Percentiles rank a stretch among this genome's conserved stretches.
These are phyloP conservation scores for Bugula neritina DNA, from an alignment of 2,888 invertebrate species.

Conservation along the genomic window DNA sequence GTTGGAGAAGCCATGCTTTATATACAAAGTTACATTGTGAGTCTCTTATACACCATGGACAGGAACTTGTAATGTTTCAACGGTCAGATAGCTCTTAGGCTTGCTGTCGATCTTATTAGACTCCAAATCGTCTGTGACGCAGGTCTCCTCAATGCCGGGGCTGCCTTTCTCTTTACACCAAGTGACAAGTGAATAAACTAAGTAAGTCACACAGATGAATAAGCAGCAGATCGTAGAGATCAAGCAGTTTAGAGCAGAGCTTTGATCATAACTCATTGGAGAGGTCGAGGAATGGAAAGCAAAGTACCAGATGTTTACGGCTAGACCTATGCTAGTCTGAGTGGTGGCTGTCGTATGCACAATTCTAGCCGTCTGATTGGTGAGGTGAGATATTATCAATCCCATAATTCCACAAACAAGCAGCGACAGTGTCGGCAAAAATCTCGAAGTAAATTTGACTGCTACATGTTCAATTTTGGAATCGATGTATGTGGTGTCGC, in stretches of 20 bases:
- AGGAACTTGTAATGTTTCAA: no score
- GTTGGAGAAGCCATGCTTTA: no score
- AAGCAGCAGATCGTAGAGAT: neutral
- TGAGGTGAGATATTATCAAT: neutral
- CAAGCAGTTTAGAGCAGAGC: neutral
- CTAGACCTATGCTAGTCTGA: conserved; percentile 11
- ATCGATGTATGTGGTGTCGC: conserved; percentile 1
- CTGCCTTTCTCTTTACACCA: no score
- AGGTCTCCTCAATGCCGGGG: no score
- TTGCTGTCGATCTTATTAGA: no score
- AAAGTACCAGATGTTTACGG: conserved; percentile 16
- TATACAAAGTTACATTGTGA: no score
- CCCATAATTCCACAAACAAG: conserved; percentile 13
- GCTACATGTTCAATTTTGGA: neutral
- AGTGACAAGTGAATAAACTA: neutral
- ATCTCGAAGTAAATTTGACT: neutral
- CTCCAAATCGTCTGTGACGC: no score
- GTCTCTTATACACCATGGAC: no score
- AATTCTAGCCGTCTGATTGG: neutral
- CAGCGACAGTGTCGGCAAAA: neutral
- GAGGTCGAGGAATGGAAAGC: neutral
- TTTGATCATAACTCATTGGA: neutral
- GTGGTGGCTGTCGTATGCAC: neutral
- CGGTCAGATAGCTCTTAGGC: no score
- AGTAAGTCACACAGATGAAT: neutral